Evolutionary conservation across 2,797 vertebrate genomes (phyloP), one percentile per base, ranked within the genome.

Genomic region (Poecilia picta): DNA sequence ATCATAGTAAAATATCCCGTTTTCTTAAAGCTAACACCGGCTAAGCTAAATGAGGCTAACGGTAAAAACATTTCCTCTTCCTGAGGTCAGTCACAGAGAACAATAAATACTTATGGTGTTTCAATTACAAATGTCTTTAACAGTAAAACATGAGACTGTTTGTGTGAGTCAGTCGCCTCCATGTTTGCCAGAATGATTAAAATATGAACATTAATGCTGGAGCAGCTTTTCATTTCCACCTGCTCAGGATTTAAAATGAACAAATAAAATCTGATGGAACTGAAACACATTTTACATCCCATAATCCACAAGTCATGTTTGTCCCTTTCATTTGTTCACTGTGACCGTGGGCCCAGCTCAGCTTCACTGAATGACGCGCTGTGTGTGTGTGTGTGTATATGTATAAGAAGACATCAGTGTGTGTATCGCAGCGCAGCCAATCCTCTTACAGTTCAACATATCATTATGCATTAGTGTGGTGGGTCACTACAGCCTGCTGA

Each of bases 381-480:
- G 47, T 31, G 43, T 47, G 71, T 72, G 70, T 49, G 72, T 73
- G 72, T 53, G 47, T 51, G 72, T n/a, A 81, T 77, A 82, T 86
- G 68, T 79, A 81, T 62, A 73, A 13, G 47, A 80, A 55, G 46
- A 74, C 70, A 85, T 88, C 64, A 78, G 73, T 1, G 16, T 53
- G 86, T 53, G 62, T 36, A 78, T 77, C 81, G 46, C 81, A 84
- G 75, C 73, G 4, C 28, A 51, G 72, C 80, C 75, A 84, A 80
- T 86, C 81, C 81, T 73, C 83, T 81, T 83, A 86, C 43, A 78
- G 59, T 59, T 77, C 55, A 77, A 90, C 77, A 82, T 81, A 82
- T 89, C 73, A 83, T 74, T 84, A 82, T 85, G 78, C 87, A 91
- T 89, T 80, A 81, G 76, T 78, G 75, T 62, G 66, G 82, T 75